These are phyloP conservation scores for Notocelia uddmanniana DNA, from an alignment of 2,888 invertebrate genomes.

Conservation along the genomic window DNA sequence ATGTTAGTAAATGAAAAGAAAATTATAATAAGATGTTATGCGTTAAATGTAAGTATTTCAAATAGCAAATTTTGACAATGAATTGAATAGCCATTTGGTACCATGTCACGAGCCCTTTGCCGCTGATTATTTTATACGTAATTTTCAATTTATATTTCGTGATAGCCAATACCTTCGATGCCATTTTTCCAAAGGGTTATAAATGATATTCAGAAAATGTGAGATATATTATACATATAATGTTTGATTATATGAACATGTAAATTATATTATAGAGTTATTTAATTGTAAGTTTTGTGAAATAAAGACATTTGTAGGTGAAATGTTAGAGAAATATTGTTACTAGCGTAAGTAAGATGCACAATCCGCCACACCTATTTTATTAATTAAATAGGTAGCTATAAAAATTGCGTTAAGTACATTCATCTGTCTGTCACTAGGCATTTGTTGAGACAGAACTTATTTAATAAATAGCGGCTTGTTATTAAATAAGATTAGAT, in stretches of 20 bases:
- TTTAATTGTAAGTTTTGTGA: constrained; percentile 12
- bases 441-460: neutral
- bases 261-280: constrained; percentile 28
- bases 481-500: neutral
- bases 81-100: no score
- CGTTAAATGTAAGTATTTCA: no score
- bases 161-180: constrained; percentile 38
- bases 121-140: constrained; percentile 28
- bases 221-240: constrained; percentile 14
- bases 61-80: no score
- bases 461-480: neutral
- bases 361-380: neutral
- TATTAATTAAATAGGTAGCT: neutral
- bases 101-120: no score
- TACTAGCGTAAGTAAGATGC: neutral
- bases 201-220: constrained; percentile 32
- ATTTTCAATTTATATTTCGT: constrained; percentile 33
- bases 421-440: neutral
- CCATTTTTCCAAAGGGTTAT: constrained; percentile 46
- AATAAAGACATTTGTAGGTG: constrained; percentile 34
- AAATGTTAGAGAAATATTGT: neutral
- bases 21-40: no score
- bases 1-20: no score
- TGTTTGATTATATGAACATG: constrained; percentile 12
- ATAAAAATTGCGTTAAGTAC: neutral